Evolutionary conservation across 2,888 invertebrate species (phyloP), one percentile per base, ranked within the genome.

Genomic region (Entomobrya multifasciata): DNA sequence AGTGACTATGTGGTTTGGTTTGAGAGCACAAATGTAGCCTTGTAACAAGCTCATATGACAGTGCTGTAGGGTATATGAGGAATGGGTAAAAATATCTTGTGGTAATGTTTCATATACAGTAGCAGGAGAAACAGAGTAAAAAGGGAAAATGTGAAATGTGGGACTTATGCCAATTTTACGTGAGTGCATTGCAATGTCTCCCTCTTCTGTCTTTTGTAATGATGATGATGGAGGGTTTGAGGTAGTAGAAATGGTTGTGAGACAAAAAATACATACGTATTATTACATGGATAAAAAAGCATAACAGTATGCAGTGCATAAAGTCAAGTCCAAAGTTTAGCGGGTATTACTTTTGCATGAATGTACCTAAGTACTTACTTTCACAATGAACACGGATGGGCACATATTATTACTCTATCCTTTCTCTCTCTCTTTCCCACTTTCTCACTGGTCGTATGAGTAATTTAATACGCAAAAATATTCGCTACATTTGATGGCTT

Each of bases 151-250:
- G 67, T 20, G 62, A 76, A 72, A 76, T 83, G 83, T 83, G 76
- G 83, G 83, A 76, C 65, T 83, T 83, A 52, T 52, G 83, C 83
- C 76, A 83, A 83, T 83, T 83, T 83, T 49, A 83, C 76, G 74
- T 76, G 83, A 83, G 83, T 83, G 83, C 83, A 83, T 83, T 83
- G 83, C 65, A 76, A 83, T 83, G 83, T 83, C 76, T 65, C 83
- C 60, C 74, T 60, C 30, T 47, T 83, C 76, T 65, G 76, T 83
- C 76, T 76, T 62, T 36, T 36, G 65, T 65, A 76, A 80, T 52
- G 41, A 83, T 76, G 76, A 83, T 52, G 25, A 74, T 70, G 70
- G 15, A 15, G 70, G 47, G 15, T 17, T 8, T 8, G 36, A 55
- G 22, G 55, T 55, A 17, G 17, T 36, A 6, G 27, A 57, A 60